Conservation (phyloP, 2,797 vertebrate genomes). For the Acrossocheilus fasciatus region DNA sequence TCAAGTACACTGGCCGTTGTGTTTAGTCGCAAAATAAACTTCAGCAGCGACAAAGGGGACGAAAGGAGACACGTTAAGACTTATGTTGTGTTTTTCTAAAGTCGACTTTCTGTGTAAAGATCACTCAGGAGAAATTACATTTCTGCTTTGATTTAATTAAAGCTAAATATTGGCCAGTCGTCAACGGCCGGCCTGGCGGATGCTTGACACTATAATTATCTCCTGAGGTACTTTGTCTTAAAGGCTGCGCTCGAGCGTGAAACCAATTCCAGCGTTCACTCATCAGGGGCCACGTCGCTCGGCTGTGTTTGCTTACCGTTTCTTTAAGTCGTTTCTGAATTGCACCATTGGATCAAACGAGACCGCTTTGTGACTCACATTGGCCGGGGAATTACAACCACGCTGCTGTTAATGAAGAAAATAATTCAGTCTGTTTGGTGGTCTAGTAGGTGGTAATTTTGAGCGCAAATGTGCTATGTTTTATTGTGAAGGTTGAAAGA, state of each 20-base stretch:
- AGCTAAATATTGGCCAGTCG: conserved; percentile 85
- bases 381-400: conserved; percentile 37
- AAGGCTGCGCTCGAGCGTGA: conserved; percentile 83
- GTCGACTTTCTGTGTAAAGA: conserved; percentile 72
- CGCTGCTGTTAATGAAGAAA: conserved; percentile 55
- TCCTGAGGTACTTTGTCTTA: conserved; percentile 87
- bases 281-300: conserved; percentile 70
- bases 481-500: conserved; percentile 10
- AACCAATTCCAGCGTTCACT: conserved; percentile 79
- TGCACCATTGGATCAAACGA: conserved; percentile 37
- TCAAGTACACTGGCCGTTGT: not conserved
- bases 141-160: conserved; percentile 88
- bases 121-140: conserved; percentile 85
- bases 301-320: conserved; percentile 71
- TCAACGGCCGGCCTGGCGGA: conserved; percentile 77
- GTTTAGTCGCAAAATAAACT: conserved; percentile 25
- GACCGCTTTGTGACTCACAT: conserved; percentile 49
- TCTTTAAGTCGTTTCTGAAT: conserved; percentile 64
- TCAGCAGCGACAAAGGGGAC: not conserved
- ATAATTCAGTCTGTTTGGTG: conserved; percentile 54
- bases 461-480: conserved; percentile 1
- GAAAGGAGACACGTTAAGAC: conserved; percentile 71
- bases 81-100: conserved; percentile 74
- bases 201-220: conserved; percentile 87
- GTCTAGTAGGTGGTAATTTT: conserved; percentile 26